These are phyloP conservation scores for Idris sp. DNA, from an alignment of 1,140 invertebrate species.

Conservation along the genomic window DNA sequence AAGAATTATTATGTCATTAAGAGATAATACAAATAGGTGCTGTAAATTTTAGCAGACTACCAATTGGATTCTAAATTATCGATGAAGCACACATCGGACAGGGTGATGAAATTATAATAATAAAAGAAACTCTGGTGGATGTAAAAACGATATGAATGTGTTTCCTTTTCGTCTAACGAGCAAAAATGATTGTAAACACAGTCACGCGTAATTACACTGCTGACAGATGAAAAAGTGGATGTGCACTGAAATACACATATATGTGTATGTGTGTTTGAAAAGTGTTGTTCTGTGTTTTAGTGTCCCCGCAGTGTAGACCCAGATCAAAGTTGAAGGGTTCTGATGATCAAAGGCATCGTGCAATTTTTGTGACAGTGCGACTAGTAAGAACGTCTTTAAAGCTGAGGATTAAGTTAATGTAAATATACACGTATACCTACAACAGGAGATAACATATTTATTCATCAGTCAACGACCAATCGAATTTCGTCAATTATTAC, in stretches of 20 bases:
- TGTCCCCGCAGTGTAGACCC: conserved; percentile 52
- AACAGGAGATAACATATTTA: conserved; percentile 43
- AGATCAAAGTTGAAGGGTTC: conserved; percentile 39
- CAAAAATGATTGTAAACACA: conserved; percentile 35
- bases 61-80: no score
- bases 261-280: conserved; percentile 26
- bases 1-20: no score
- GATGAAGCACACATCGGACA: no score
- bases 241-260: conserved; percentile 11
- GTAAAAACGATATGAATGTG: conserved; percentile 13
- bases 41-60: no score
- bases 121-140: no score
- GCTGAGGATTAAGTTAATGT: conserved; percentile 24
- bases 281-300: conserved; percentile 61
- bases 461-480: conserved; percentile 69
- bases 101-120: no score
- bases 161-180: conserved; percentile 19
- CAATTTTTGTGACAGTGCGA: conserved; percentile 43
- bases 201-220: conserved; percentile 27
- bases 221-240: conserved; percentile 24
- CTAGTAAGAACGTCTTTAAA: conserved; percentile 20
- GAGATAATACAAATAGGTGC: no score
- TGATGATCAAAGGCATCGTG: conserved; percentile 52
- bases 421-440: conserved; percentile 41
- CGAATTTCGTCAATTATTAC: conserved; percentile 76